A percentile compares a stretch with the other conserved stretches of the same genome.
Conservation (phyloP, 2,113 vertebrate genomes). For the Cyrtonyx montezumae region DNA sequence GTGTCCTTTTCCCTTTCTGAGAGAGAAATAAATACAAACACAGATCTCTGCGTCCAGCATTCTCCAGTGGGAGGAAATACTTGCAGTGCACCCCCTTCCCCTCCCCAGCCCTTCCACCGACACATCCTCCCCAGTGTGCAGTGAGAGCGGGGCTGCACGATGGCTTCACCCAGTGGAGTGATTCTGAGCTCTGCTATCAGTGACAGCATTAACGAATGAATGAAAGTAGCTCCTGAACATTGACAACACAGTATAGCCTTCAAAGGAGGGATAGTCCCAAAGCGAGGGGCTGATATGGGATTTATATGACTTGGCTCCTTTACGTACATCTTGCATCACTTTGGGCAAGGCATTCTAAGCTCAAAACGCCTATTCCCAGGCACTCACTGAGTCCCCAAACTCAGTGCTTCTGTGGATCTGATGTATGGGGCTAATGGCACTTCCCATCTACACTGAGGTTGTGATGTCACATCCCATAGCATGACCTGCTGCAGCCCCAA, state of each 20-base stretch:
- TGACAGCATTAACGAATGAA: fast-evolving
- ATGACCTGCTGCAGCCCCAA: fast-evolving
- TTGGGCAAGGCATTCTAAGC: not conserved
- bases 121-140: not conserved
- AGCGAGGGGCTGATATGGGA: not conserved
- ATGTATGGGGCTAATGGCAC: fast-evolving
- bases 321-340: not conserved
- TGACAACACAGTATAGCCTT: not conserved
- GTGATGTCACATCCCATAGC: fast-evolving
- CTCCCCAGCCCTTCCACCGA: not conserved
- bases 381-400: not conserved
- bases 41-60: not conserved
- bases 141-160: not conserved
- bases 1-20: not conserved
- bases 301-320: not conserved
- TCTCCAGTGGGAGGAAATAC: not conserved
- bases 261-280: not conserved
- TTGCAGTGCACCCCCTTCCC: not conserved
- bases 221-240: not conserved
- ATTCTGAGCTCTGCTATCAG: not conserved
- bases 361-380: not conserved
- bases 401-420: not conserved
- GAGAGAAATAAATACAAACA: conserved; percentile 41
- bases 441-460: fast-evolving
- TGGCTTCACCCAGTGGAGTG: not conserved